Percentiles rank a stretch among this genome's conserved stretches.
Conservation (phyloP, 1,140 invertebrate genomes). For the Tribolium castaneum region DNA sequence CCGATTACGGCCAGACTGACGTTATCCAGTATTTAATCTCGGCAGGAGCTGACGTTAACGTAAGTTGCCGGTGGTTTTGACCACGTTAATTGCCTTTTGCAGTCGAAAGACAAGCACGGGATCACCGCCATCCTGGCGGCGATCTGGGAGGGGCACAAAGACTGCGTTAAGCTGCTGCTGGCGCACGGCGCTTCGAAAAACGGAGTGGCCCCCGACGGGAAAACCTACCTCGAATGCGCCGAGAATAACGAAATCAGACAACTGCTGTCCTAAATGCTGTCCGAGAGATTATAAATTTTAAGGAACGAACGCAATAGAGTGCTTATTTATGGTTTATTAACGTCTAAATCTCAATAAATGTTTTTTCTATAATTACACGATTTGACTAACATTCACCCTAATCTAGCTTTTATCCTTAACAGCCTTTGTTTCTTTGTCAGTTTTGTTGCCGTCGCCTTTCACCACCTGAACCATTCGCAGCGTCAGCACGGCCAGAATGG, state of each 20-base stretch:
- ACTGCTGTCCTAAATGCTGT: conserved; percentile 65
- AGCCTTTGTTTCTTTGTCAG: conserved; percentile 51
- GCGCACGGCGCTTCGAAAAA: conserved; percentile 89
- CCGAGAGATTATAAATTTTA: conserved; percentile 37
- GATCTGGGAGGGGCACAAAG: conserved; percentile 95
- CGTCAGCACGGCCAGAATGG: conserved; percentile 80
- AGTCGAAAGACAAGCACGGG: conserved; percentile 93
- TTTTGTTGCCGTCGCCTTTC: conserved; percentile 60
- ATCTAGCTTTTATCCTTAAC: conserved; percentile 44
- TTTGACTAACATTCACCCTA: conserved; percentile 24
- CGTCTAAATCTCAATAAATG: conserved; percentile 26
- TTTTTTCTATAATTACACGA: conserved; percentile 3
- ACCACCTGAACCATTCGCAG: conserved; percentile 71
- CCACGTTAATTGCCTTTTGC: conserved; percentile 52
- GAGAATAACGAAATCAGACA: conserved; percentile 93
- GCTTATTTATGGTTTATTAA: conserved; percentile 40
- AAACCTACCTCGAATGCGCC: conserved; percentile 86
- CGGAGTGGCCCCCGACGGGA: conserved; percentile 88
- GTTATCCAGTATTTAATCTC: conserved; percentile 90
- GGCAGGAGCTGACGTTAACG: conserved; percentile 93
- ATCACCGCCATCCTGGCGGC: conserved; percentile 92
- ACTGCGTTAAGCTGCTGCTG: conserved; percentile 88
- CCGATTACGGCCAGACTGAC: conserved; percentile 93
- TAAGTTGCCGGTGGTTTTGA: conserved; percentile 68
- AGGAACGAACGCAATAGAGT: conserved; percentile 34